Percentiles rank a stretch among this genome's conserved stretches.
phyloP scores from a whole-genome alignment of 2,888 invertebrate species.

The Hanleya hanleyi region DNA sequence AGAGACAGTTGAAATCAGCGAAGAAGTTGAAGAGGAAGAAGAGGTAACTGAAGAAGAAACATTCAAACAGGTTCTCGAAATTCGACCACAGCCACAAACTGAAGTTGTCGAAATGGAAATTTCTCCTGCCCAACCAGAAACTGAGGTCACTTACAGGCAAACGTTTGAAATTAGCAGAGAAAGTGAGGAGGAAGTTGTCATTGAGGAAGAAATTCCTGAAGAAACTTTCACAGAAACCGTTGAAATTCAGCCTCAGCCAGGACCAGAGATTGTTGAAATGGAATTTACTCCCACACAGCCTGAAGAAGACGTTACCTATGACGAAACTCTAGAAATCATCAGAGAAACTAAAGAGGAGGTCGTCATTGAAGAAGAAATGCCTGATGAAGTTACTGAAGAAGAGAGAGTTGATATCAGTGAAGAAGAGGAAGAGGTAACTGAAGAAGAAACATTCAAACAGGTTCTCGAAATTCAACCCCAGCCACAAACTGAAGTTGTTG shows the following conservation, averaged over 20 bases:
- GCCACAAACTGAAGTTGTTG: constrained; percentile 20
- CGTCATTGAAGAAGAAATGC: constrained; percentile 8
- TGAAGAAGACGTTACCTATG: constrained; percentile 33
- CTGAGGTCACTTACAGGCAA: constrained; percentile 10
- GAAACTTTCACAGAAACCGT: constrained; percentile 16
- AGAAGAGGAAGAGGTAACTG: constrained; percentile 21
- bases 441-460: constrained; percentile 26
- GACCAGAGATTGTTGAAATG: constrained; percentile 24
- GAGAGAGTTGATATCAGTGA: constrained; percentile 13
- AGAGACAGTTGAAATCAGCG: too few relatives aligned
- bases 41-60: constrained; percentile 40
- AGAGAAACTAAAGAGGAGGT: constrained; percentile 20
- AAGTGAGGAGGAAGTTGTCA: constrained; percentile 9
- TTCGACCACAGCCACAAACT: constrained; percentile 18
- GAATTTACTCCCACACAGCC: constrained; percentile 21
- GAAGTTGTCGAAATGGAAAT: constrained; percentile 21
- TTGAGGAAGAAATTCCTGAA: constrained; percentile 18
- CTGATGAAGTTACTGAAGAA: constrained; percentile 13
- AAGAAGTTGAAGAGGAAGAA: constrained; percentile 32
- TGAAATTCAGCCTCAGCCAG: constrained; percentile 17
- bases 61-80: constrained; percentile 11
- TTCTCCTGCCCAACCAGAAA: constrained; percentile 3
- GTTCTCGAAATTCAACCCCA: background rate
- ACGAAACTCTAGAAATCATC: constrained; percentile 7
- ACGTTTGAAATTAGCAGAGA: constrained; percentile 2